Evolutionary conservation across 2,888 invertebrate species (phyloP), one percentile per base, ranked within the genome.

Genomic region (Gortyna flavago): DNA sequence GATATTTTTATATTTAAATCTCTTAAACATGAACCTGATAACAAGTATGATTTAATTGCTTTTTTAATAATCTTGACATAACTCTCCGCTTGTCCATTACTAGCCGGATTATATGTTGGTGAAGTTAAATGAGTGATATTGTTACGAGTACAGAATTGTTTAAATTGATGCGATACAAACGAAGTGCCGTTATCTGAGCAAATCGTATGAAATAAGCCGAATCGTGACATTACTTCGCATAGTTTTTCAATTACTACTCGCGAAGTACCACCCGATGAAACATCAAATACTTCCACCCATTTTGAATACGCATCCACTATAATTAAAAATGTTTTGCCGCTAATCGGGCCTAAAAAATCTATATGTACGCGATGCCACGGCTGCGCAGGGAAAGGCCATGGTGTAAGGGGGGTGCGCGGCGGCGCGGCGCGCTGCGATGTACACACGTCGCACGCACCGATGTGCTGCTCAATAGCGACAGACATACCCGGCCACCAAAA

Each of bases 271-370:
- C 51, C 21, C 21, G 51, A 21, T 51, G 67, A 68, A 5, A 75
- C 61, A 64, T 75, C 62, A 51, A 61, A 69, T 69, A 67, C 67
- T 61, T 75, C 72, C 0, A 79, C 57, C 71, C 65, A 79, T 57
- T 75, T 75, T 9, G 79, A 79, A 38, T 61, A 74, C 7, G 78
- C 70, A 29, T 79, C 78, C 6, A 74, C 51, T 32, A 79, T 25
- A 18, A 75, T 44, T 48, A 79, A 68, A 62, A 35, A 79, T 18
- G 72, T 75, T 44, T 68, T 74, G 0, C 75, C 79, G 25, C n/a
- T 35, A 35, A 74, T 61, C 21, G 74, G 74, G 0, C 74, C 59
- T 48, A 74, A 68, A 29, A 67, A 54, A 51, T 62, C 38, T 16
- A 64, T 25, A 7, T 62, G 44, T 16, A 62, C 62, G 6, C 48